Evolutionary conservation across 1,140 invertebrate genomes (phyloP), one percentile per base, ranked within the genome.

Genomic region (Plectrocnemia conspersa): DNA sequence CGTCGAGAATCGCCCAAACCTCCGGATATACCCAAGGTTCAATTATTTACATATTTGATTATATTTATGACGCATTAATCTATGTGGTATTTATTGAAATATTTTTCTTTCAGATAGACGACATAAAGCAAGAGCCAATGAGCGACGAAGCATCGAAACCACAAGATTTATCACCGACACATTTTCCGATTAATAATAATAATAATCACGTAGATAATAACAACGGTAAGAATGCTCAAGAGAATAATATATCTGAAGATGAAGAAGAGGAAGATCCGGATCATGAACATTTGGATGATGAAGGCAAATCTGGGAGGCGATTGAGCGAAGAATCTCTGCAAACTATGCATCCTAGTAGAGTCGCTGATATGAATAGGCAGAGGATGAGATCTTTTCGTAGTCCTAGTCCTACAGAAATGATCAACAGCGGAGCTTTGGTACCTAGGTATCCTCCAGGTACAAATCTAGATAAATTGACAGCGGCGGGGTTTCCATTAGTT

Each of bases 401-500:
- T 64, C 35, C 75, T 65, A 52, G 70, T 67, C 57, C 77, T 67
- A 64, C 66, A 6, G 64, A 65, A 7, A 58, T 68, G 22, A 54
- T 66, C 24, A 64, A 65, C 25, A 60, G 57, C 44, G 57, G 57
- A 16, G 66, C 64, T 42, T 54, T 68, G 22, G 56, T 70, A 3
- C 64, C 63, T 5, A 59, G 58, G 23, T 61, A 68, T 38, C 52
- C 58, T 22, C 59, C 64, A 1, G 64, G 59, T 38, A 42, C 53
- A 64, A 73, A 44, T 27, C 58, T 74, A 19, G 77, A 75, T 55
- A 77, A 79, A 13, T 64, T 82, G 44, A 68, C 72, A 10, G 73
- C 73, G 23, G 74, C 79, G 3, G 79, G 80, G 19, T 89, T 90
- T 65, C 86, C 88, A 2, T 74, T 91, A 67, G 84, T 89, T 1